Base-by-base conservation (phyloP, 2,797 vertebrate species). In the Calcarius lapponicus region DNA sequence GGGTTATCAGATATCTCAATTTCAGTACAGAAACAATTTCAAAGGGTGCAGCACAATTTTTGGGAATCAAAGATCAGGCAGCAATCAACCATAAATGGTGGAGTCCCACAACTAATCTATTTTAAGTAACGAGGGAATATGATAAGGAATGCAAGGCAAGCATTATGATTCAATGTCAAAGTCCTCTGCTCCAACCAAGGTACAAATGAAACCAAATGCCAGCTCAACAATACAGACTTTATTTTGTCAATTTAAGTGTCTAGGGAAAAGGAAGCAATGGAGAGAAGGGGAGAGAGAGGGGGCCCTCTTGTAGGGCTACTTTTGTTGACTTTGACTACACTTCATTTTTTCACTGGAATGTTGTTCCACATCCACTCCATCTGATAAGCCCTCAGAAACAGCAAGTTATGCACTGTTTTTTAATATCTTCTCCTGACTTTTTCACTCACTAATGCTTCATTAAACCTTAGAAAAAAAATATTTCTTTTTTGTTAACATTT, bases 141-240 rank as follows among this genome's bases (percentile, higher is more conserved):
- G n/a, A 32, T 48, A 79, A 36, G 84, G 18, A 67, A 70, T 51
- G 69, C 51, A 86, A 93, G 19, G 14, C 61, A 67, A 81, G 58
- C 0, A 0, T 56, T 56, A 17, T 2, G 0, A 16, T 70, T 76
- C 6, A 0, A 4, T n/a, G 5, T 26, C 57, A 26, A 57, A 43
- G 4, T 26, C 25, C 17, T 40, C 57, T 57, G 19, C 24, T 36
- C 1, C 0, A 57, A 31, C 21, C 18, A 71, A 26, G 20, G 13
- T n/a, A 6, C 43, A 38, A 57, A 51, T 0, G 0, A 76, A n/a
- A 25, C 11, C 72, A n/a, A 71, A 45, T 38, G 13, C 8, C 1
- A 0, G n/a, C 38, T 64, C 31, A 45, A 40, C 11, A 54, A 15
- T 19, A 13, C 17, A 54, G 28, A 31, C 8, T 25, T 48, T 20